Percentiles rank a stretch among this genome's conserved stretches.
Evolutionary conservation across 2,113 vertebrate genomes (phyloP).

Genomic region (Heptranchias perlo): DNA sequence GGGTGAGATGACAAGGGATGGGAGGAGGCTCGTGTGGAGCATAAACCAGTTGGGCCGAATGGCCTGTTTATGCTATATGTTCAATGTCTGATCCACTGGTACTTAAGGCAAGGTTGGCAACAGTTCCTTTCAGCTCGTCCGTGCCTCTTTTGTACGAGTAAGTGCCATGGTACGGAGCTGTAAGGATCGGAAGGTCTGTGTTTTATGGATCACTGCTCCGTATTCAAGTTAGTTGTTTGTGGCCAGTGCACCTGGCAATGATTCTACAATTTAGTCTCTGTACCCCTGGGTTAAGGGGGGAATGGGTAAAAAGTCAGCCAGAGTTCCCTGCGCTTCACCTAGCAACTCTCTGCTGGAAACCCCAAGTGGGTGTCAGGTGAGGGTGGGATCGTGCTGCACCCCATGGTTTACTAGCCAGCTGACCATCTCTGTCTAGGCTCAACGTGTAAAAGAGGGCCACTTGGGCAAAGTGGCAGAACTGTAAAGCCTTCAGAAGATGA

Average conservation of each 20-base stretch:
- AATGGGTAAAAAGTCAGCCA: neutral
- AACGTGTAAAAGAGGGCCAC: neutral
- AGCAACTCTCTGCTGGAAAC: too few species aligned
- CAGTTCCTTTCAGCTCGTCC: too few species aligned
- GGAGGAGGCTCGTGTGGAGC: too few species aligned
- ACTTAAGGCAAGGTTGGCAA: too few species aligned
- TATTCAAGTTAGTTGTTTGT: neutral
- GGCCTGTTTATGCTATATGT: too few species aligned
- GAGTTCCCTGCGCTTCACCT: too few species aligned
- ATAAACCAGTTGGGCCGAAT: too few species aligned
- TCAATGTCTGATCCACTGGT: too few species aligned
- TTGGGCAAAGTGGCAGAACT: neutral
- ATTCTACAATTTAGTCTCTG: neutral
- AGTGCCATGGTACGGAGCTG: too few species aligned
- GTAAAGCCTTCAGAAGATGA: neutral
- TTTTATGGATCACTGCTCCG: neutral
- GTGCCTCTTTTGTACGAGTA: too few species aligned
- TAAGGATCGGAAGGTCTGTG: neutral
- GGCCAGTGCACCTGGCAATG: too few species aligned
- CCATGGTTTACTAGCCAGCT: neutral
- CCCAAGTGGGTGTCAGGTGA: neutral
- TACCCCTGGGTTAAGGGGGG: neutral
- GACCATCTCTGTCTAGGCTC: neutral
- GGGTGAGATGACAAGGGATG: too few species aligned
- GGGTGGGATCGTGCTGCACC: neutral